Percentiles rank a stretch among this genome's conserved stretches.
These are phyloP conservation scores for Stenolophus ochropezus DNA, from an alignment of 2,888 invertebrate genomes.

Conservation along the genomic window DNA sequence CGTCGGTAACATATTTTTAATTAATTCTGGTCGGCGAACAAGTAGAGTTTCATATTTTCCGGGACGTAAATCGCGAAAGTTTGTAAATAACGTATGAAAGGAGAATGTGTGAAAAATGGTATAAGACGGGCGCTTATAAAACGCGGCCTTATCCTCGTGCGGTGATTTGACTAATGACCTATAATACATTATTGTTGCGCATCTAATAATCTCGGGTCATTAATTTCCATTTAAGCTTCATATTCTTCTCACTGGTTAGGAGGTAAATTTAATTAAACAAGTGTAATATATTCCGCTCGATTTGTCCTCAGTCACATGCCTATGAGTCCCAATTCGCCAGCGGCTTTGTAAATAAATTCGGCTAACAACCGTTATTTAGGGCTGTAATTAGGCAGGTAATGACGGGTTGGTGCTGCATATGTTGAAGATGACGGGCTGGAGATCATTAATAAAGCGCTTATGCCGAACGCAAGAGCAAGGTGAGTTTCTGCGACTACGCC, in stretches of 20 bases:
- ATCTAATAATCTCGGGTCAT: slow-evolving; percentile 57
- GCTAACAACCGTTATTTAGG: slow-evolving; percentile 31
- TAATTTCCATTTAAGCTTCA: slow-evolving; percentile 60
- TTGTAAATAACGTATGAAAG: background rate
- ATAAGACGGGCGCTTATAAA: slow-evolving; percentile 18
- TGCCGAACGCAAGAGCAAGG: slow-evolving; percentile 34
- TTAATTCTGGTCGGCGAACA: slow-evolving; percentile 13
- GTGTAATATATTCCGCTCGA: slow-evolving; percentile 56
- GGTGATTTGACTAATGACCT: slow-evolving; percentile 57
- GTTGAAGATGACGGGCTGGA: slow-evolving; percentile 27
- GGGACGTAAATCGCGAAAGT: background rate
- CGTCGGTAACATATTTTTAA: slow-evolving; percentile 44
- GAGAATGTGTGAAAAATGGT: slow-evolving; percentile 24
- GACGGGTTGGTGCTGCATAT: slow-evolving; percentile 41
- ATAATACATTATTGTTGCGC: slow-evolving; percentile 59
- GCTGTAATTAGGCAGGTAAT: slow-evolving; percentile 36
- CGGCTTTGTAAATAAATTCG: slow-evolving; percentile 15
- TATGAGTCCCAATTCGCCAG: background rate
- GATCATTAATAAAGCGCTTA: slow-evolving; percentile 52
- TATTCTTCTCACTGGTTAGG: slow-evolving; percentile 56
- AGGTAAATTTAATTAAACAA: slow-evolving; percentile 60
- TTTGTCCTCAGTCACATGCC: slow-evolving; percentile 45
- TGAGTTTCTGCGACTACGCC: slow-evolving; percentile 20
- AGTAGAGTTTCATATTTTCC: slow-evolving; percentile 7
- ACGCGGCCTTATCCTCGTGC: slow-evolving; percentile 37